Conservation (phyloP, 2,888 invertebrate species). For the Prosapia bicincta region DNA sequence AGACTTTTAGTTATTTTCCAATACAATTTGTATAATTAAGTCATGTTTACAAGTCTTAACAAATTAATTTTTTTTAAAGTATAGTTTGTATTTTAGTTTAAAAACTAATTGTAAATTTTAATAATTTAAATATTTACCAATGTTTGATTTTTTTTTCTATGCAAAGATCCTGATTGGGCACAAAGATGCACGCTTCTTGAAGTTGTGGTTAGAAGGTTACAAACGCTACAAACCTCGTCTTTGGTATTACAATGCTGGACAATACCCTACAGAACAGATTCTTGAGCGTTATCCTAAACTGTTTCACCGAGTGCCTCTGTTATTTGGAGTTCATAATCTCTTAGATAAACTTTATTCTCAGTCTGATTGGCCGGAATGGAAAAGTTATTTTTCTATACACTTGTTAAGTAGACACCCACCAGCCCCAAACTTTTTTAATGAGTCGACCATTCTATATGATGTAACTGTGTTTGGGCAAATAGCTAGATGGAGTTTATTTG, state of each 20-base stretch:
- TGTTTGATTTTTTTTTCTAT: conserved; percentile 22
- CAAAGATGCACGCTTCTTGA: conserved; percentile 44
- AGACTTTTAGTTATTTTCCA: too few species aligned
- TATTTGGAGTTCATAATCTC: conserved; percentile 46
- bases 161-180: conserved; percentile 44
- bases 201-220: conserved; percentile 45
- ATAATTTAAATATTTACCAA: too few species aligned
- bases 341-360: conserved; percentile 41
- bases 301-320: conserved; percentile 43
- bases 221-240: conserved; percentile 42
- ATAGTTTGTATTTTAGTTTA: too few species aligned
- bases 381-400: conserved; percentile 43
- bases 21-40: too few species aligned
- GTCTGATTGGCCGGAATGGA: conserved; percentile 41
- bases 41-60: too few species aligned
- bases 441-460: conserved; percentile 34
- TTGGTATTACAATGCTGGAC: conserved; percentile 48
- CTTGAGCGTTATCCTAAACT: conserved; percentile 43
- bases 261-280: conserved; percentile 44
- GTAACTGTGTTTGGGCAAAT: conserved; percentile 43
- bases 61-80: too few species aligned
- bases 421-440: conserved; percentile 37
- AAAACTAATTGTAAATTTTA: too few species aligned
- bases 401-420: conserved; percentile 44
- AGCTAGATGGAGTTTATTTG: conserved; percentile 37